Evolutionary conservation across 2,888 invertebrate species (phyloP), one percentile per base, ranked within the genome.

Genomic region (Patella depressa): DNA sequence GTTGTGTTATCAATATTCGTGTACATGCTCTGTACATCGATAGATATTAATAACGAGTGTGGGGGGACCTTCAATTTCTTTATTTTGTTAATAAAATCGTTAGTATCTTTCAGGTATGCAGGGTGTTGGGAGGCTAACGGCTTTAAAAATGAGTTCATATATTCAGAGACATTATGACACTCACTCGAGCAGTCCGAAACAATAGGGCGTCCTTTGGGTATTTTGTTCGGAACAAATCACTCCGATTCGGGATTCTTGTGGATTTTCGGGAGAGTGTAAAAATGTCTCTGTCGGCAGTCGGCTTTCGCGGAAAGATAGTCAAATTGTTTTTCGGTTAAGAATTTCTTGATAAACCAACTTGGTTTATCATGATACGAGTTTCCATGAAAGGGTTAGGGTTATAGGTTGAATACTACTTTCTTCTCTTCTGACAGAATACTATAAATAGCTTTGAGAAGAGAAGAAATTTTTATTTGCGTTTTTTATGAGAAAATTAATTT

Each of bases 1-100:
- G 65, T n/a, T 65, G n/a, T 65, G 14, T 65, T 65, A n/a, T 65
- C 65, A 65, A 65, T 65, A 65, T 65, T 65, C 12, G 65, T 65
- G 24, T 65, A 65, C 65, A 65, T 65, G 24, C 65, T n/a, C 11
- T n/a, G n/a, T 12, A 65, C 65, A n/a, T 59, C 59, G 17, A 59
- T 15, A 9, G 65, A n/a, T n/a, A 65, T 65, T 19, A 65, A 65
- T 65, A 7, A 7, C 14, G 65, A n/a, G 11, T 65, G n/a, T 17
- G n/a, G n/a, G 11, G 65, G 65, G 24, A 65, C n/a, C n/a, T 65
- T n/a, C n/a, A 65, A 65, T 7, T 14, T 65, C 24, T n/a, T 17
- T 19, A 65, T 65, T 65, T 65, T 65, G n/a, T 65, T 19, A 1
- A 65, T 14, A 65, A 65, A 65, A 65, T 65, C 65, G 65, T n/a